These are phyloP conservation scores for Microdon myrmicae DNA, from an alignment of 2,888 invertebrate species.

Conservation along the genomic window DNA sequence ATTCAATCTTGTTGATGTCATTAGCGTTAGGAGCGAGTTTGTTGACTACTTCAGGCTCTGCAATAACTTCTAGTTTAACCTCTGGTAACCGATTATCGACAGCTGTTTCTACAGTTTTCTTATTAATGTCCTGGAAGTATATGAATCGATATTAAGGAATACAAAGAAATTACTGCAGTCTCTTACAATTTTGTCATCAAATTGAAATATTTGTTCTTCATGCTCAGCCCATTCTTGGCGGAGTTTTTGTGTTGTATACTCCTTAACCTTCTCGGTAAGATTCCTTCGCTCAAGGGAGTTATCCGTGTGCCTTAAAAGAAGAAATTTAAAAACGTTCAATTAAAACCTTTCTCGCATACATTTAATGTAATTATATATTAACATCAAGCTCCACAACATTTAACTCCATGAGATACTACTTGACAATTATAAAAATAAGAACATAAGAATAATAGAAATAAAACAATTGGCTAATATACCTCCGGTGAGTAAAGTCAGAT, in stretches of 20 bases:
- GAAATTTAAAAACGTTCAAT: conserved; percentile 1
- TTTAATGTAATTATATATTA: too few species aligned
- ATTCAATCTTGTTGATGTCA: conserved; percentile 22
- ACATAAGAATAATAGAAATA: conserved; percentile 25
- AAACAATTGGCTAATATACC: conserved; percentile 56
- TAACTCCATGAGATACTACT: conserved; percentile 24
- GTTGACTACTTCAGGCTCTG: conserved; percentile 10
- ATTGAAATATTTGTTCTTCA: conserved; percentile 63
- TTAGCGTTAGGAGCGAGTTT: conserved; percentile 5
- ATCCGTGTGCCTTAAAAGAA: conserved; percentile 70
- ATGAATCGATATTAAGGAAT: conserved; percentile 5
- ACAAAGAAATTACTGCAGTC: neutral
- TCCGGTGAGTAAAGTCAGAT: conserved; percentile 70
- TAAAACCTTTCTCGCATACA: too few species aligned
- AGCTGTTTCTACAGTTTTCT: conserved; percentile 50
- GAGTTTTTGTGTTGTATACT: conserved; percentile 66
- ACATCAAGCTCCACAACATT: conserved; percentile 24
- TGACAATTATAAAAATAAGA: conserved; percentile 14
- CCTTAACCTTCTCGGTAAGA: conserved; percentile 61
- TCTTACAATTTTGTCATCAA: conserved; percentile 54
- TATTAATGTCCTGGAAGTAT: conserved; percentile 54
- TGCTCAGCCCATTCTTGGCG: conserved; percentile 67
- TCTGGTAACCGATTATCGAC: neutral
- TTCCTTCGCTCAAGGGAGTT: conserved; percentile 65
- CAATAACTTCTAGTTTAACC: conserved; percentile 10